Evolutionary conservation across 2,113 vertebrate genomes (phyloP), one percentile per base, ranked within the genome.

Genomic region (Tamias sibiricus): DNA sequence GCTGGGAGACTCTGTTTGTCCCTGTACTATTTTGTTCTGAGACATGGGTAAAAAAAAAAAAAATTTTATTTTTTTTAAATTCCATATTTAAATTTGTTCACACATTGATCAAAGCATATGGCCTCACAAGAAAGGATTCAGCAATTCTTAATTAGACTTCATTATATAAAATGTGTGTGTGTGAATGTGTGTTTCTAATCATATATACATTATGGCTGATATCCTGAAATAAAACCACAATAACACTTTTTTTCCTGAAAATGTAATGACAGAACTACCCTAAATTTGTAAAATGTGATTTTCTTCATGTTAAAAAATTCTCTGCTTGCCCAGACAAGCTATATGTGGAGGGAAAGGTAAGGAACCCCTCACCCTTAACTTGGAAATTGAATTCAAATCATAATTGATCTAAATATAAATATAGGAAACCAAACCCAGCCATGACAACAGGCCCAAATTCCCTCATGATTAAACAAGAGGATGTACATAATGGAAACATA

Each of bases 141-240:
- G 32, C 35, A 87, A 90, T 74, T 83, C n/a, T 57, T 88, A 93
- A 57, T 92, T 92, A 94, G 77, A 76, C 24, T 8, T 93, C 47
- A 76, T 94, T 62, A 84, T 42, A 62, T n/a, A 94, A 64, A 54
- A 54, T 47, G 24, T 87, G 54, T 62, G 24, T 86, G 72, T 87
- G 35, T 93, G 37, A 68, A 35, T 13, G 17, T 82, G n/a, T 90
- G 37, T 95, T 97, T 96, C 88, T 66, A 92, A 95, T 87, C 84
- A 69, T n/a, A 66, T 3, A 80, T 44, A 92, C 52, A 76, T 91
- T 69, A 44, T 62, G 59, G 75, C 76, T 87, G 17, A 81, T 77
- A 47, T 57, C 66, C 71, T 75, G 42, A 96, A 96, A 92, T 87
- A 96, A 94, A 37, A 75, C 69, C 71, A 81, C 35, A 57, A 64